Conservation (phyloP, 2,888 invertebrate genomes). For the Agrochola litura region DNA sequence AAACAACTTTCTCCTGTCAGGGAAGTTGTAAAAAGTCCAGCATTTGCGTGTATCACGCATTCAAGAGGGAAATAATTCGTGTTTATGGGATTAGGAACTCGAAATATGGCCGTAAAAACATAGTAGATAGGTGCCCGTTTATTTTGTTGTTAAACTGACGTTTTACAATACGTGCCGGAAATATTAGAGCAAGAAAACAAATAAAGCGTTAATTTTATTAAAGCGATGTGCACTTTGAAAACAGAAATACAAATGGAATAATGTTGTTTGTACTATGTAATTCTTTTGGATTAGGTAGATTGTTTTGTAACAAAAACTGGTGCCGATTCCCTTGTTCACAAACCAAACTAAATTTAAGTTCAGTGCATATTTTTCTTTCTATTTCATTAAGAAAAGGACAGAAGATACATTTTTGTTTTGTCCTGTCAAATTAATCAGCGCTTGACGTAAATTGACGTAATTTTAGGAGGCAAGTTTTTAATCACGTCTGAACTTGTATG, state of each 20-base stretch:
- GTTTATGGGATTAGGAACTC: slow-evolving; percentile 56
- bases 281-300: too few species aligned
- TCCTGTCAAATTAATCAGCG: too few species aligned
- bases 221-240: background rate
- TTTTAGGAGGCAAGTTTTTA: too few species aligned
- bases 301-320: background rate
- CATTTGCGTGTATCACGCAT: slow-evolving; percentile 67
- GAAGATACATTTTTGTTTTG: too few species aligned
- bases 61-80: slow-evolving; percentile 57
- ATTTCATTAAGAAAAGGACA: too few species aligned
- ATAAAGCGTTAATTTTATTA: background rate
- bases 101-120: slow-evolving; percentile 35
- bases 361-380: too few species aligned
- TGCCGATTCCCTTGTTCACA: too few species aligned
- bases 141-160: slow-evolving; percentile 11
- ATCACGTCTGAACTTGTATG: too few species aligned
- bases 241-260: background rate
- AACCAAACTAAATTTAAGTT: too few species aligned
- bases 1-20: slow-evolving; percentile 57
- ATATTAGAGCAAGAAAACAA: slow-evolving; percentile 8
- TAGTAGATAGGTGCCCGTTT: slow-evolving; percentile 35
- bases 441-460: too few species aligned
- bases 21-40: slow-evolving; percentile 55
- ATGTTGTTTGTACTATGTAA: background rate
- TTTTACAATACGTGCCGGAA: slow-evolving; percentile 20